Conservation (phyloP, 2,113 vertebrate species). For the Leptocoma aspasia region DNA sequence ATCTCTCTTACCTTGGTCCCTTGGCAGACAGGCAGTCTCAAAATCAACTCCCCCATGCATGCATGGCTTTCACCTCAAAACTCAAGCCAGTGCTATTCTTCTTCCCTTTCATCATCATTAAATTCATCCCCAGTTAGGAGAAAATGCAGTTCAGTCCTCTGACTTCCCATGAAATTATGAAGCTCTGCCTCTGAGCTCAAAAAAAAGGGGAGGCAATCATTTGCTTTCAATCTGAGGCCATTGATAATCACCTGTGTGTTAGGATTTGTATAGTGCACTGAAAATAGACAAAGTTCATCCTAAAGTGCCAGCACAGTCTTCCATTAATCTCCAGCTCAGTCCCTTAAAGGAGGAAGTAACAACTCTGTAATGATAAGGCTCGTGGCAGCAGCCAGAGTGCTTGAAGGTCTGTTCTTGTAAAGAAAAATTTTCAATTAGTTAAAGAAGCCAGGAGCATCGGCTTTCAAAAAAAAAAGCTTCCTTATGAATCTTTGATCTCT, state of each 20-base stretch:
- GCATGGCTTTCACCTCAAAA: not conserved
- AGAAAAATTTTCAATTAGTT: constrained; percentile 76
- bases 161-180: not conserved
- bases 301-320: constrained; percentile 40
- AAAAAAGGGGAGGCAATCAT: not conserved
- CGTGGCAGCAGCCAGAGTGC: constrained; percentile 61
- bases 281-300: constrained; percentile 56
- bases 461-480: constrained; percentile 67
- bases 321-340: constrained; percentile 65
- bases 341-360: constrained; percentile 68
- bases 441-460: constrained; percentile 71
- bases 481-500: constrained; percentile 71
- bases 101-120: not conserved
- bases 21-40: not conserved
- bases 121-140: not conserved
- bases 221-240: not conserved
- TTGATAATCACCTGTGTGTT: constrained; percentile 57
- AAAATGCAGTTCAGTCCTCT: not conserved
- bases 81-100: not conserved
- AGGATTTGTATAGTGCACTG: not conserved
- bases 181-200: not conserved
- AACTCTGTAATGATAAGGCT: constrained; percentile 68
- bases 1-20: not conserved
- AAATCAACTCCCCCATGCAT: not conserved
- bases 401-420: constrained; percentile 75